Percentiles rank a stretch among this genome's conserved stretches.
Evolutionary conservation across 2,113 vertebrate genomes (phyloP).

Genomic region (Axis porcinus): DNA sequence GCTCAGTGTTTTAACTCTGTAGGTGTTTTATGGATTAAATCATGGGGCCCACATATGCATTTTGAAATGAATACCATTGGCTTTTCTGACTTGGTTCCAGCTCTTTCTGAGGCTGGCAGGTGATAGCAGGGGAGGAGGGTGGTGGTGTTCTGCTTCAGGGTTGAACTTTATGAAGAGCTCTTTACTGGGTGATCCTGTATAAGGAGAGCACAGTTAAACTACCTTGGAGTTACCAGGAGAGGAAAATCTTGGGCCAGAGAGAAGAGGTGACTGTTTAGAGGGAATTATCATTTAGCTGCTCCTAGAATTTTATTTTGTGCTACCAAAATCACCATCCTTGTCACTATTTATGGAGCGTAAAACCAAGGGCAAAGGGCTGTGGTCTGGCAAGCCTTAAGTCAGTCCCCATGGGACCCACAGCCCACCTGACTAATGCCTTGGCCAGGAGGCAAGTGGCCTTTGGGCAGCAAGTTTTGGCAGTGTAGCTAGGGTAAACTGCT

Average conservation of each 20-base stretch:
- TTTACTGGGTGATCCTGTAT: background rate
- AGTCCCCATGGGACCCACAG: background rate
- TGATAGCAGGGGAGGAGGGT: background rate
- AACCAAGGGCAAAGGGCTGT: background rate
- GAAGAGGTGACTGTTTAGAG: background rate
- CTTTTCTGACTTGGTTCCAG: background rate
- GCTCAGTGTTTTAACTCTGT: background rate
- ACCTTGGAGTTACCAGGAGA: background rate
- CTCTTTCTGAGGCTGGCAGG: background rate
- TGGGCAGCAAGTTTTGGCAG: background rate
- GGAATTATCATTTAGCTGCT: background rate
- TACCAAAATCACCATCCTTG: background rate
- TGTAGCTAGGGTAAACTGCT: background rate
- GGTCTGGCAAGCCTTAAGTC: background rate
- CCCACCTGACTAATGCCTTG: background rate
- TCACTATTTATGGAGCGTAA: background rate
- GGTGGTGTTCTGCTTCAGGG: background rate
- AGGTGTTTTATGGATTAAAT: slow-evolving; percentile 39
- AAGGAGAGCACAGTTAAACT: background rate
- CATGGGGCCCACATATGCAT: background rate
- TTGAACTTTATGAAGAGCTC: background rate
- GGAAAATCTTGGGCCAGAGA: background rate
- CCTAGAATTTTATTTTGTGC: background rate
- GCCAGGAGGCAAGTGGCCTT: background rate
- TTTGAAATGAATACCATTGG: background rate